These are phyloP conservation scores for Cyprinodon diabolis DNA, from an alignment of 2,797 vertebrate species.

Conservation along the genomic window DNA sequence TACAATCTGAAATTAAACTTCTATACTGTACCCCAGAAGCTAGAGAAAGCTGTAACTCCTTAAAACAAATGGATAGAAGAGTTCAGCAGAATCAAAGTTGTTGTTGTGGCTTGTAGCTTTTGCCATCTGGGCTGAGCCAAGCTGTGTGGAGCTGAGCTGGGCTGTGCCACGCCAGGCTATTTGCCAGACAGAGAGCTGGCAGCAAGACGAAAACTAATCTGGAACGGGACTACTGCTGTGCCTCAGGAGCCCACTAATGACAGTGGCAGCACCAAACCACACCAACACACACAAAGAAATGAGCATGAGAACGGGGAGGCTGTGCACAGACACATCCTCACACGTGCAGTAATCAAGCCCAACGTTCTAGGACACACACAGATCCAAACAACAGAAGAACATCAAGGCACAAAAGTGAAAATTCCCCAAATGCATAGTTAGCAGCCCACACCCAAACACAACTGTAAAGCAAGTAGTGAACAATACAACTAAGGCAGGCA, in stretches of 20 bases:
- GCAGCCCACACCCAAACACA: conserved; percentile 55
- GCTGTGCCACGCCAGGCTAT: conserved; percentile 73
- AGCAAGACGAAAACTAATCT: conserved; percentile 78
- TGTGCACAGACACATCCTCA: conserved; percentile 54
- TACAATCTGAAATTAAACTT: conserved; percentile 51
- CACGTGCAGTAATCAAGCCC: conserved; percentile 60
- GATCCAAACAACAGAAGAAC: conserved; percentile 36
- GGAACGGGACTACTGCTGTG: conserved; percentile 79
- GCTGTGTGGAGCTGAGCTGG: conserved; percentile 72
- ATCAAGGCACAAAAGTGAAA: conserved; percentile 46
- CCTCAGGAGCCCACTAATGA: conserved; percentile 82
- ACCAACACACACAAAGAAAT: conserved; percentile 71
- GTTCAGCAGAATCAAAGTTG: conserved; percentile 72
- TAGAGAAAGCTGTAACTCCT: conserved; percentile 41
- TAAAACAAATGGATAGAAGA: conserved; percentile 47
- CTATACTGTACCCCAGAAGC: conserved; percentile 45
- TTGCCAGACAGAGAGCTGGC: conserved; percentile 82
- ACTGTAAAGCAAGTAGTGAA: conserved; percentile 56
- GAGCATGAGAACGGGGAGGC: conserved; percentile 66
- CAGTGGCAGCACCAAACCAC: conserved; percentile 70
- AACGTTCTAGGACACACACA: conserved; percentile 44
- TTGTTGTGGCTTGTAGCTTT: conserved; percentile 74
- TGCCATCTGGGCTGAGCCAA: conserved; percentile 79
- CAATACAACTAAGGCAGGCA: conserved; percentile 52
- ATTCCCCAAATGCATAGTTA: conserved; percentile 59